These are phyloP conservation scores for Corythornis vintsioides DNA, from an alignment of 2,113 vertebrate genomes.

Conservation along the genomic window DNA sequence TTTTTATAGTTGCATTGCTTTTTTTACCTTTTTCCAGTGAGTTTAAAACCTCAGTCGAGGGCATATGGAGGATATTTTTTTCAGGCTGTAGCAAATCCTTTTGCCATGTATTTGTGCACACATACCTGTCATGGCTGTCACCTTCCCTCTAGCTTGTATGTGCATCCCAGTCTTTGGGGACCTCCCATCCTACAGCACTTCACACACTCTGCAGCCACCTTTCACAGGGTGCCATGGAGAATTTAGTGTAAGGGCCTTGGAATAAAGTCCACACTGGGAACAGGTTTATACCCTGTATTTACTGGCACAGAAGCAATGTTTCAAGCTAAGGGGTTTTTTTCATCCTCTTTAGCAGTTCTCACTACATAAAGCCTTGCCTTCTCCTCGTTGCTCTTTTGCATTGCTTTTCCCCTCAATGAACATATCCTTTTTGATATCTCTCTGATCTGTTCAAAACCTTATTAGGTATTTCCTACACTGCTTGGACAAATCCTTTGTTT, in stretches of 20 bases:
- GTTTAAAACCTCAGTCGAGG: not conserved
- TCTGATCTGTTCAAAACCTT: not conserved
- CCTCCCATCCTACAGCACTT: not conserved
- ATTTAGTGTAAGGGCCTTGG: slow-evolving; percentile 41
- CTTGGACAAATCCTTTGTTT: not conserved
- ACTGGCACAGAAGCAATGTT: not conserved
- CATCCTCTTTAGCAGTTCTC: not conserved
- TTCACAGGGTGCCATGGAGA: not conserved
- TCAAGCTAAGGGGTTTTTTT: not conserved
- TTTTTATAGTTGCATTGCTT: not conserved
- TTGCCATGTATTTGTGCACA: not conserved
- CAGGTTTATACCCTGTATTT: slow-evolving; percentile 37
- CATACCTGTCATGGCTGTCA: not conserved
- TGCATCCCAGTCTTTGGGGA: not conserved
- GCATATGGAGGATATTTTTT: not conserved
- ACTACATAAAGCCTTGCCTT: not conserved
- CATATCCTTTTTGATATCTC: not conserved
- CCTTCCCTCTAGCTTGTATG: not conserved
- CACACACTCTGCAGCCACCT: not conserved
- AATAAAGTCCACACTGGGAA: not conserved
- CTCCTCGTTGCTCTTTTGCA: not conserved
- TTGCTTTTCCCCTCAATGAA: not conserved
- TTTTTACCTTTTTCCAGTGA: not conserved
- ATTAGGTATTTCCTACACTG: not conserved
- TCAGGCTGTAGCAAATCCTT: not conserved